These are phyloP conservation scores for Myotis planiceps DNA, from an alignment of 2,797 vertebrate genomes.

Conservation along the genomic window DNA sequence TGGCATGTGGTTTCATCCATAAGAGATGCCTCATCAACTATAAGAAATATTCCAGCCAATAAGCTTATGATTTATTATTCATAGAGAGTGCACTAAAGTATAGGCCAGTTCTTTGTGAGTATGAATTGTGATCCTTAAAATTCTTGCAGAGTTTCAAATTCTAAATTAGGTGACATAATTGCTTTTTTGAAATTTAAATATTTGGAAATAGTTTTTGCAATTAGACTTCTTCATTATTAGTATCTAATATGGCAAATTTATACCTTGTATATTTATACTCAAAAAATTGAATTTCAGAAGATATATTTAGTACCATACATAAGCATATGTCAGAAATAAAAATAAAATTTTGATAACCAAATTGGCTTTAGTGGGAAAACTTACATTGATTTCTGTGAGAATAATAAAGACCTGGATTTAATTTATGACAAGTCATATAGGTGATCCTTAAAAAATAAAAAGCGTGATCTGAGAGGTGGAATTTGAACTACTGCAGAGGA, in stretches of 20 bases:
- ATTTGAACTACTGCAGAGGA: not conserved
- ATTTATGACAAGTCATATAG: not conserved
- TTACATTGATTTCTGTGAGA: not conserved
- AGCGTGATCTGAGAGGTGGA: not conserved
- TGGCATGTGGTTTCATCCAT: slow-evolving; percentile 77
- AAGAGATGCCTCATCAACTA: slow-evolving; percentile 79
- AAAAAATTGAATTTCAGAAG: slow-evolving; percentile 35
- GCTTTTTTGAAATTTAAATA: slow-evolving; percentile 63
- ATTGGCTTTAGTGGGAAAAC: not conserved
- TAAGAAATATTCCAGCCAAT: slow-evolving; percentile 77
- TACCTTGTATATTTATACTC: not conserved
- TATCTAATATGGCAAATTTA: slow-evolving; percentile 53
- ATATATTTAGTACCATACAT: not conserved
- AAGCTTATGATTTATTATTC: slow-evolving; percentile 78
- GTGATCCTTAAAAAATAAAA: not conserved
- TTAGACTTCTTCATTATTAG: slow-evolving; percentile 45
- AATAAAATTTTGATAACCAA: not conserved
- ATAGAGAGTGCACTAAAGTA: slow-evolving; percentile 73
- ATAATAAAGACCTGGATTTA: not conserved
- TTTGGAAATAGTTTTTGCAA: slow-evolving; percentile 57
- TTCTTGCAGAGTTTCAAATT: slow-evolving; percentile 72
- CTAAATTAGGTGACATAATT: slow-evolving; percentile 19
- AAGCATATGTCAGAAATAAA: not conserved
- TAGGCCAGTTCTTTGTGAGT: slow-evolving; percentile 77
- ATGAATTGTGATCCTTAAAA: slow-evolving; percentile 78